Percentiles rank a stretch among this genome's conserved stretches.
Conservation (phyloP, 1,140 invertebrate genomes). For the Myzus persicae region DNA sequence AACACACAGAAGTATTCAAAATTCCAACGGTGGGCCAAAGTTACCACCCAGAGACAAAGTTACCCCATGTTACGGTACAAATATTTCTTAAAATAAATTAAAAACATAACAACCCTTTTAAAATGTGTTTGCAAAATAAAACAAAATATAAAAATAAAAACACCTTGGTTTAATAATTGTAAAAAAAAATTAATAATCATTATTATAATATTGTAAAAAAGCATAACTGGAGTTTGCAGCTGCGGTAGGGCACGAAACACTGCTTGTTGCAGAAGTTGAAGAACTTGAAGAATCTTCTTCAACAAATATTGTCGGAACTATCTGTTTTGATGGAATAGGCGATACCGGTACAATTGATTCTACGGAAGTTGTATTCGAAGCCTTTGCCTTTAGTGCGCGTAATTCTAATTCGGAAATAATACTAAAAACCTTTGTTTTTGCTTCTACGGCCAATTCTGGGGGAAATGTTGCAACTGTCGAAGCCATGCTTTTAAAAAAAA, state of each 20-base stretch:
- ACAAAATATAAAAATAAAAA: not conserved
- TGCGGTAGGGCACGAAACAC: not conserved
- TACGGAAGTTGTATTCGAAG: not conserved
- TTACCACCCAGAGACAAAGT: conserved; percentile 15
- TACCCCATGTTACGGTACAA: not conserved
- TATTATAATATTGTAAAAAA: not conserved
- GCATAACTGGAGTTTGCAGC: not conserved
- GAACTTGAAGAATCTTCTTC: not conserved
- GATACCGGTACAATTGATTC: not conserved
- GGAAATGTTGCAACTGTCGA: not conserved
- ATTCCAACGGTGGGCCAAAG: not conserved
- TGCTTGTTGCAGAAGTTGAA: not conserved
- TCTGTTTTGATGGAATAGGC: not conserved
- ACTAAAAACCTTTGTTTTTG: not conserved
- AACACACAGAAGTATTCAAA: too few relatives aligned
- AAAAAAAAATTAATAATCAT: not conserved
- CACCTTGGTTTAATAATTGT: not conserved
- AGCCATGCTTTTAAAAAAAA: conserved; percentile 42
- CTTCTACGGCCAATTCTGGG: not conserved
- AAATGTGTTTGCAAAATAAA: not conserved
- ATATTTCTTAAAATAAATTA: not conserved
- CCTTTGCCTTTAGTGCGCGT: not conserved
- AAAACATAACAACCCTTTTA: not conserved
- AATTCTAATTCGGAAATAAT: conserved; percentile 11
- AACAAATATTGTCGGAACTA: not conserved